Evolutionary conservation across 1,140 invertebrate genomes (phyloP), one percentile per base, ranked within the genome.

Genomic region (Phthorimaea operculella): DNA sequence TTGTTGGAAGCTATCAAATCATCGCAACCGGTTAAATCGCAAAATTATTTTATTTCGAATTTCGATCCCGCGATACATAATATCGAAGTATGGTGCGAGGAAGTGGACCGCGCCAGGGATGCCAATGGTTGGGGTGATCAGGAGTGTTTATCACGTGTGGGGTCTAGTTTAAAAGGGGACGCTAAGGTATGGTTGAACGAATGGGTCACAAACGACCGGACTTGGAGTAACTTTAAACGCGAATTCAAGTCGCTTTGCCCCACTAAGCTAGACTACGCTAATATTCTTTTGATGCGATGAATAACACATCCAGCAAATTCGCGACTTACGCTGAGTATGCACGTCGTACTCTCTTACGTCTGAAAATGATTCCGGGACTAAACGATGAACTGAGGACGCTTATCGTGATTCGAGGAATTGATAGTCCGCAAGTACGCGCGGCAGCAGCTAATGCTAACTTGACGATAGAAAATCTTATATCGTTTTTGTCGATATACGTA

Each of bases 141-240:
- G 2, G 61, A 66, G 17, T 63, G 66, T 33, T 45, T 66, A 10
- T 64, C 59, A 1, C 48, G 62, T 10, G 53, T 66, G 17, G 59
- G 54, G 5, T 3, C 42, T 33, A 63, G 62, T 45, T 28, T 64
- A 8, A 60, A 57, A 52, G 67, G 67, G 0, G 62, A 66, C 12
- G 58, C 59, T 11, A 59, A 51, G 12, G 49, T 34, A 0, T 69
- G 59, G 63, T 14, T 69, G 12, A 60, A 53, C 15, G 59, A 69
- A 42, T 42, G 39, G 2, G 39, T 42, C 14, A 42, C 39, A 9
- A 42, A 42, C 39, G 39, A 42, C 8, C 39, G 14, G 2, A 42
- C 39, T 11, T 42, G 39, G 39, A 42, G 11, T 14, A 42, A 42
- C 39, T 42, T 42, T 42, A 11, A 42, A 42, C 11, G 11, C 39